A percentile compares a stretch with the other conserved stretches of the same genome.
phyloP scores from a whole-genome alignment of 2,888 invertebrate species.

The Calephelis perditalis region DNA sequence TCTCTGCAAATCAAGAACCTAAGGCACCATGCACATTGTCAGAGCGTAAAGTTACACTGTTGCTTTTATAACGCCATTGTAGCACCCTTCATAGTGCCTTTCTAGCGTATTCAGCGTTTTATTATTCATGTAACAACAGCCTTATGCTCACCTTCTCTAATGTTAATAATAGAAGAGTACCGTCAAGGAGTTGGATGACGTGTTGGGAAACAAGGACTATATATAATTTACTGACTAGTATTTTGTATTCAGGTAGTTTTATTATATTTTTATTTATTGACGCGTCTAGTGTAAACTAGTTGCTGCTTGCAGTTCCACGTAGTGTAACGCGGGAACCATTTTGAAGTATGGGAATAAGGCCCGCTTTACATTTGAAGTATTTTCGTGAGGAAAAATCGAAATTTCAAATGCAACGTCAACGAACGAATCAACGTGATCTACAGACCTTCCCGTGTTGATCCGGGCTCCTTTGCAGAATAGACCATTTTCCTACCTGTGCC shows the following conservation, averaged over 20 bases:
- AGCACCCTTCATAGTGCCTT: constrained; percentile 63
- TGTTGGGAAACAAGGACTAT: constrained; percentile 37
- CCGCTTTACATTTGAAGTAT: no score
- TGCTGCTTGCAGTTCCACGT: no score
- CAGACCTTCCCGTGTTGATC: no score
- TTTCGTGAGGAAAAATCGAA: no score
- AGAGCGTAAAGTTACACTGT: constrained; percentile 71
- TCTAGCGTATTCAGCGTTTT: constrained; percentile 64
- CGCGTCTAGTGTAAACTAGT: neutral
- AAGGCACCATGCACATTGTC: constrained; percentile 67
- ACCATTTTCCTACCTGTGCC: no score
- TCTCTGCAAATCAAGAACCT: neutral
- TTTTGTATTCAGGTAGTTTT: constrained; percentile 22
- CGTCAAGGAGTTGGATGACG: constrained; percentile 48
- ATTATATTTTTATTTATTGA: neutral
- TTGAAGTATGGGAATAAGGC: no score
- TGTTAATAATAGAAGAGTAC: constrained; percentile 70
- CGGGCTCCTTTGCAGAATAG: no score
- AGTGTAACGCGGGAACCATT: no score
- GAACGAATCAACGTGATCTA: no score
- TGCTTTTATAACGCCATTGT: constrained; percentile 72
- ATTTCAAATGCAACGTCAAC: no score
- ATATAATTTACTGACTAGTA: constrained; percentile 36
- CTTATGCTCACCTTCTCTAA: constrained; percentile 58
- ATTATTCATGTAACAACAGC: constrained; percentile 70